Evolutionary conservation across 92 coral and sea anemone genomes (phyloP).

Genomic region (Parazoanthus darwini): DNA sequence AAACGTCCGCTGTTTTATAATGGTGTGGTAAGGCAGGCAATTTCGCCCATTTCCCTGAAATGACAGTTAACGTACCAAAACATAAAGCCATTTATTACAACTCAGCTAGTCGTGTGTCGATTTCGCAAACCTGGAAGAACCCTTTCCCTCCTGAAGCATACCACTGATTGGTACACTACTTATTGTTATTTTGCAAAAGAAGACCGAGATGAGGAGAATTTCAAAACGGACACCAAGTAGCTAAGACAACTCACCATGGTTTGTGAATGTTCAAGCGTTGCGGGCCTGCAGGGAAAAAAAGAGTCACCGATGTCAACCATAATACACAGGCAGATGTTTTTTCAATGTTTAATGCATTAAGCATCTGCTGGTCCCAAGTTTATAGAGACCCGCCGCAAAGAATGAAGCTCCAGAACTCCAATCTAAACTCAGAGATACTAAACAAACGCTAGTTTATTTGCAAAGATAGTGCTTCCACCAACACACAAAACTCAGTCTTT

Average conservation of each 20-base stretch:
- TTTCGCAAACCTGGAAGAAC: neutral
- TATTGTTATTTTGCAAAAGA: neutral
- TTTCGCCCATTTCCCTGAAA: neutral
- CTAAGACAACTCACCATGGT: constrained; percentile 27
- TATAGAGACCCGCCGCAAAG: too few relatives aligned
- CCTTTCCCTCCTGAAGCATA: neutral
- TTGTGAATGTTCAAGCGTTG: constrained; percentile 23
- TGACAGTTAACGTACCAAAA: neutral
- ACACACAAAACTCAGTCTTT: too few relatives aligned
- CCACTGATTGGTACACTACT: neutral
- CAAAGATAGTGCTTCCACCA: too few relatives aligned
- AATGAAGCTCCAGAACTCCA: too few relatives aligned
- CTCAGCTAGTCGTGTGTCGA: neutral
- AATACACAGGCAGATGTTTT: neutral
- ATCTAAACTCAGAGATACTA: too few relatives aligned
- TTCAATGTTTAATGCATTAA: too few relatives aligned
- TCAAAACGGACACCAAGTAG: too few relatives aligned
- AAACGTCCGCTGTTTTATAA: neutral
- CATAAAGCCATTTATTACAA: too few relatives aligned
- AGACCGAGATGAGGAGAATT: neutral
- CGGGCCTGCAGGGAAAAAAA: constrained; percentile 21
- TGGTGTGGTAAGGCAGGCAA: neutral
- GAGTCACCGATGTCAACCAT: neutral
- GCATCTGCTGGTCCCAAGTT: too few relatives aligned
- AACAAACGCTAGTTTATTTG: too few relatives aligned